Conservation (phyloP, 92 coral and sea anemone genomes). For the Epizoanthus stellaris region DNA sequence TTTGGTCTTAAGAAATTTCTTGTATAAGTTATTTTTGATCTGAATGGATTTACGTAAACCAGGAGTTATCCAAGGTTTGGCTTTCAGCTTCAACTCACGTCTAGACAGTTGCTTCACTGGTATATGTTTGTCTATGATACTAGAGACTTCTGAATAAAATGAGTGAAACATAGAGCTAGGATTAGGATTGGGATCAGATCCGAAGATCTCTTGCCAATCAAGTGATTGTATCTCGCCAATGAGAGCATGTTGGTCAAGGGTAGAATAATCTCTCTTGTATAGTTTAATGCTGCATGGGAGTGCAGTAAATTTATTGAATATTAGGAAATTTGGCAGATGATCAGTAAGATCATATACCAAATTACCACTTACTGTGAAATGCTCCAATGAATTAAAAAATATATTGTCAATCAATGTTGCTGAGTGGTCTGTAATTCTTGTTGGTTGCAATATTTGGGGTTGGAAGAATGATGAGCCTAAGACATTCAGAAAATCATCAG, state of each 20-base stretch:
- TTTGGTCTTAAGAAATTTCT: conserved; percentile 54
- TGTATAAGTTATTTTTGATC: conserved; percentile 48
- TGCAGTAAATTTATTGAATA: conserved; percentile 50
- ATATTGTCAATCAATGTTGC: conserved; percentile 60
- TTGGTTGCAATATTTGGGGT: conserved; percentile 56
- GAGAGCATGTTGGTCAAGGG: conserved; percentile 35
- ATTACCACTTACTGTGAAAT: conserved; percentile 51
- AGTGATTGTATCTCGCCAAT: conserved; percentile 32
- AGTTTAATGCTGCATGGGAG: conserved; percentile 40
- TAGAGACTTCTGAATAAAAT: conserved; percentile 32
- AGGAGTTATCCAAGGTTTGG: conserved; percentile 51
- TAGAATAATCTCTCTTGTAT: conserved; percentile 49
- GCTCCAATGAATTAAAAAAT: conserved; percentile 51
- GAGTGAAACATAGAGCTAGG: conserved; percentile 25
- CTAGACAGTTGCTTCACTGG: conserved; percentile 58
- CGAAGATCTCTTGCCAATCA: conserved; percentile 49
- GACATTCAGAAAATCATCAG: conserved; percentile 36
- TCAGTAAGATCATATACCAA: conserved; percentile 42
- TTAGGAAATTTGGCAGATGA: conserved; percentile 54
- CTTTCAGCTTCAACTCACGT: conserved; percentile 53
- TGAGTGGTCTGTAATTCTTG: conserved; percentile 55
- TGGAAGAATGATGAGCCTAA: conserved; percentile 45
- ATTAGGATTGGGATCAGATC: conserved; percentile 18
- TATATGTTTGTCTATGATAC: conserved; percentile 38
- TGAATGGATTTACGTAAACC: conserved; percentile 48